Conservation (phyloP, 2,797 vertebrate genomes). For the Pseudochirops corinnae region DNA sequence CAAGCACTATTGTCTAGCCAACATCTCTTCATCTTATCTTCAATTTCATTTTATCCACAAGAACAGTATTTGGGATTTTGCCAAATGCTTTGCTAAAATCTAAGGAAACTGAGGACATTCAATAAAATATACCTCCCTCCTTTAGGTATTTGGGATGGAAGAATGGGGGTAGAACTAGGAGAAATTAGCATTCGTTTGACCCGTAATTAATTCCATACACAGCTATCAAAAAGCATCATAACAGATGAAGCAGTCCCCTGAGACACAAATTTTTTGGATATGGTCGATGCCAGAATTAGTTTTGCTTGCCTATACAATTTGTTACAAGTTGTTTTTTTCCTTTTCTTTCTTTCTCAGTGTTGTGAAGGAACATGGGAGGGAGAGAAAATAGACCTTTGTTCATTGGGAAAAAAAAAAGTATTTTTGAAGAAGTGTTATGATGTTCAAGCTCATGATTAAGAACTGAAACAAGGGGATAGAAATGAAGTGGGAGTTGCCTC, state of each 20-base stretch:
- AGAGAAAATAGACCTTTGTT: not conserved
- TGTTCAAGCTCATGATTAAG: not conserved
- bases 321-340: not conserved
- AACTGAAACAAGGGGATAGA: not conserved
- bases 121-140: not conserved
- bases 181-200: not conserved
- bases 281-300: not conserved
- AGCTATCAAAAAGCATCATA: not conserved
- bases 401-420: not conserved
- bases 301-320: not conserved
- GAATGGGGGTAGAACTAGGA: not conserved
- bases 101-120: not conserved
- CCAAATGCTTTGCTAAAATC: not conserved
- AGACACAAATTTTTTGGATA: not conserved
- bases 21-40: not conserved
- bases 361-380: not conserved
- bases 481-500: not conserved
- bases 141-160: not conserved
- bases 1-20: not conserved
- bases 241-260: not conserved
- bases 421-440: not conserved
- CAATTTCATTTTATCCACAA: not conserved
- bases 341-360: not conserved
- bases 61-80: not conserved
- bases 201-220: not conserved